Conservation (phyloP, 2,888 invertebrate genomes). For the Microplitis deprimator region DNA sequence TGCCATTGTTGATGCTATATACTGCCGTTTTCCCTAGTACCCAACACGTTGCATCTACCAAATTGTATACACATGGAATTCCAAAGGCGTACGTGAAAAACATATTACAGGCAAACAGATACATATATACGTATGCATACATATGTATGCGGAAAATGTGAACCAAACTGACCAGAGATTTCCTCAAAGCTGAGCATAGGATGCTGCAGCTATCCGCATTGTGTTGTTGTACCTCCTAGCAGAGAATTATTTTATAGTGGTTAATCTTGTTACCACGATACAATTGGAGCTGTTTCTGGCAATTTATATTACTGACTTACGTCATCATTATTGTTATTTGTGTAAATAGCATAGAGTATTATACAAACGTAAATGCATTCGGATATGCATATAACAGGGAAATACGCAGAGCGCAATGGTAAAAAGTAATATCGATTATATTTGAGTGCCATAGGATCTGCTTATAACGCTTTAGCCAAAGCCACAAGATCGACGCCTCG, state of each 20-base stretch:
- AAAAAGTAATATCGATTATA: background rate
- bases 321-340: background rate
- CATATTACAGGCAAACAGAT: background rate
- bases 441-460: constrained; percentile 1
- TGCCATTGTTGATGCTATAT: background rate
- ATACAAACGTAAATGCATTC: too few species aligned
- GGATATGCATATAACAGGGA: too few species aligned
- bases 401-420: too few species aligned
- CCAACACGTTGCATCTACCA: background rate
- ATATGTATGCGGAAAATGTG: constrained; percentile 17
- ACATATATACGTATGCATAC: background rate
- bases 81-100: constrained; percentile 7
- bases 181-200: background rate
- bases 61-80: background rate
- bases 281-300: background rate
- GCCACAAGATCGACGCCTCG: constrained; percentile 37
- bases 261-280: background rate
- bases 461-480: constrained; percentile 20
- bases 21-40: background rate
- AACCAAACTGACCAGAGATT: background rate
- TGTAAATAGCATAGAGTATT: background rate
- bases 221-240: background rate
- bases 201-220: background rate
- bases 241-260: background rate
- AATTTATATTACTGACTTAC: background rate